Percentiles rank a stretch among this genome's conserved stretches.
Conservation (phyloP, 2,113 vertebrate genomes). For the Anarrhichthys ocellatus region DNA sequence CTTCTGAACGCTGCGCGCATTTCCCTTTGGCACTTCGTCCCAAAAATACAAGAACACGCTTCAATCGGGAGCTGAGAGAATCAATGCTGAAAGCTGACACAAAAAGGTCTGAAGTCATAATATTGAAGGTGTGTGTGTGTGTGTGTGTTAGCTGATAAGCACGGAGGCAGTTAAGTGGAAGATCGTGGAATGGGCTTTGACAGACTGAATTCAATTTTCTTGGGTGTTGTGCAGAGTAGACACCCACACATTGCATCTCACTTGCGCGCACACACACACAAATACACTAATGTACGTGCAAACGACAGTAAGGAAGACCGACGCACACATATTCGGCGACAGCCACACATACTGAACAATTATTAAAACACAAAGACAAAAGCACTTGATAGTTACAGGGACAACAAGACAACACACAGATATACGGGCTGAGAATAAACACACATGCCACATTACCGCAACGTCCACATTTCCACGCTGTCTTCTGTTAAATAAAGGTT, state of each 20-base stretch:
- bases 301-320: background rate
- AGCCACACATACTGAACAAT: background rate
- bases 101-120: conserved; percentile 23
- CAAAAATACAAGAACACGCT: background rate
- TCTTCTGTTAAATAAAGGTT: too few species aligned
- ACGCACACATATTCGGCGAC: background rate
- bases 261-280: background rate
- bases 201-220: conserved; percentile 9
- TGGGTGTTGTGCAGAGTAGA: background rate
- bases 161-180: conserved; percentile 22
- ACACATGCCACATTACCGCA: background rate
- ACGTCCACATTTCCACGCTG: too few species aligned
- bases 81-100: conserved; percentile 1
- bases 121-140: background rate
- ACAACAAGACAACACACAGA: background rate
- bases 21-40: background rate
- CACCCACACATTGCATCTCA: background rate
- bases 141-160: conserved; percentile 1
- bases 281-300: background rate
- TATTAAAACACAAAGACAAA: background rate
- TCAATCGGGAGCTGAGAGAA: background rate
- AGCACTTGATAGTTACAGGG: background rate
- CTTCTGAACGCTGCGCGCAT: background rate
- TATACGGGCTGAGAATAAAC: background rate
- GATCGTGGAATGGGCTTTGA: conserved; percentile 24